Evolutionary conservation across 1,140 invertebrate species (phyloP), one percentile per base, ranked within the genome.

Genomic region (Drosophila melanogaster): DNA sequence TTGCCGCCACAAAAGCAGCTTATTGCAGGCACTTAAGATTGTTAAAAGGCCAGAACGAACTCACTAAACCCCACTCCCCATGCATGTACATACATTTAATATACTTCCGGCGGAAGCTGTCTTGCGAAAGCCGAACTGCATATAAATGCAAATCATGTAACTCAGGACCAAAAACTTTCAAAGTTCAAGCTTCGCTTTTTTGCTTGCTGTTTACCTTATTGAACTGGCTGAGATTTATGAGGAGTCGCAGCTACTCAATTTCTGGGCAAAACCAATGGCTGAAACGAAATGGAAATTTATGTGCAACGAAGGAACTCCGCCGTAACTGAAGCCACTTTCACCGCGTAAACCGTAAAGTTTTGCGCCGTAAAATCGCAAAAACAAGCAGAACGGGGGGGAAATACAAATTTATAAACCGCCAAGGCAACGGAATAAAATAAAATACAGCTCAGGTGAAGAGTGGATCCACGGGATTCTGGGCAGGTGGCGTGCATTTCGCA

Each of bases 201-300:
- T 85, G 77, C 54, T 86, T 40, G 54, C 47, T 83, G 77, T 81
- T 87, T 87, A 83, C 72, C 75, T 83, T 87, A 89, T 87, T 84
- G 83, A 87, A 87, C 83, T 87, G 37, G 57, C 51, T 77, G 62
- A 81, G 83, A 87, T 87, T 87, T 87, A 87, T 89, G 83, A 89
- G 67, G 38, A 49, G 64, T 70, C 41, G 71, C 66, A 87, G 69
- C 84, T 83, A 79, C 79, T 83, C 84, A 83, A 89, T 87, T 89
- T 87, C 84, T 76, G 72, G 78, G 83, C 43, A 74, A 72, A 83
- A 72, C 75, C 83, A 86, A 83, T 77, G 84, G 59, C 62, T 79
- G 70, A 71, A 89, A 83, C 85, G 85, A 90, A 89, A 89, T 89
- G 79, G 84, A 89, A 89, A 89, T 89, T 89, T 89, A 89, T 89